These are phyloP conservation scores for Aphelenchoides fujianensis DNA, from an alignment of 1,140 invertebrate genomes.

Conservation along the genomic window DNA sequence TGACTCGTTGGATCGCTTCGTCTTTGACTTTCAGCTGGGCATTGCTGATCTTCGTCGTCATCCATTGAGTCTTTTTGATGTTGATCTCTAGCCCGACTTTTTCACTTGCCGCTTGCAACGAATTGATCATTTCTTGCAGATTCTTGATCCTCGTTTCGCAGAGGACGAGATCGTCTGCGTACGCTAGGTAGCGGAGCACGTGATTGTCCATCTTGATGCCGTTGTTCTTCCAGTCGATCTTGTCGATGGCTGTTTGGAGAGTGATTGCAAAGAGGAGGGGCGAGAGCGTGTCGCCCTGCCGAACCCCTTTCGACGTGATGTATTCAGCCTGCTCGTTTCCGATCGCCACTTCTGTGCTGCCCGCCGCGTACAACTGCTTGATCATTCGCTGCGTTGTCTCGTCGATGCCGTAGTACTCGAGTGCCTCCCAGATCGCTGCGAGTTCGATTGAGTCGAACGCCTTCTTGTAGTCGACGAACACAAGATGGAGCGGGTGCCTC, in stretches of 20 bases:
- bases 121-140: conserved; percentile 21
- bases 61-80: conserved; percentile 31
- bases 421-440: too few species aligned
- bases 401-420: too few species aligned
- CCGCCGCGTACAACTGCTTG: too few species aligned
- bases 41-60: conserved; percentile 3
- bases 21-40: neutral
- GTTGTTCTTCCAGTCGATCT: conserved; percentile 27
- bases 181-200: conserved; percentile 17
- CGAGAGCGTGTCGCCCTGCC: too few species aligned
- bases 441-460: too few species aligned
- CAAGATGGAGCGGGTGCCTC: too few species aligned
- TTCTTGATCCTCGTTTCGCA: neutral
- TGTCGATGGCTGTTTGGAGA: conserved; percentile 7
- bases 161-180: conserved; percentile 34
- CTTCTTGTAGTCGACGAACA: too few species aligned
- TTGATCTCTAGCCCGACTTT: conserved; percentile 25
- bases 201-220: conserved; percentile 22
- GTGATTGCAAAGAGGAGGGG: conserved; percentile 26
- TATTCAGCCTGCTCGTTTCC: too few species aligned
- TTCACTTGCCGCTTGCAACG: neutral
- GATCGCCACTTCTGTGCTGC: too few species aligned
- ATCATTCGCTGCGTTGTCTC: too few species aligned
- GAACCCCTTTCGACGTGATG: too few species aligned
- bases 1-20: conserved; percentile 20